phyloP scores from a whole-genome alignment of 2,113 vertebrate genomes.

The Eublepharis macularius region DNA sequence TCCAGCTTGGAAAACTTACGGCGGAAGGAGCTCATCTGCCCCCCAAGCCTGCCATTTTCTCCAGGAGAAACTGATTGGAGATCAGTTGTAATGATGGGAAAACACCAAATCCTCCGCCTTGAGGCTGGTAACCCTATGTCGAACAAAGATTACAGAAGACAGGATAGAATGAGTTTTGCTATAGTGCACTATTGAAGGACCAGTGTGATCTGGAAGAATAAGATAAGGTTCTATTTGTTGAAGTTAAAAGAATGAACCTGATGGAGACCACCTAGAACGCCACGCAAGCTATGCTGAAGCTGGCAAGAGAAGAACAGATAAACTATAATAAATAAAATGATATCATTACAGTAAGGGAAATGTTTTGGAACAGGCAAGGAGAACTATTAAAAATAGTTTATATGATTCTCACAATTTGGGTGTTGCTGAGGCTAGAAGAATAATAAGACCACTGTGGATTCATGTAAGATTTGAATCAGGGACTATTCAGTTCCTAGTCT shows the following conservation, averaged over 20 bases:
- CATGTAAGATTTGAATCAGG: not conserved
- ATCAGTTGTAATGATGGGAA: too few species aligned
- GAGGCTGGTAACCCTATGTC: too few species aligned
- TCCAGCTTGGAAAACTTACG: too few species aligned
- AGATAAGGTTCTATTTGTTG: not conserved
- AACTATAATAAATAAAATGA: not conserved
- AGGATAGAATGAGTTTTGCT: not conserved
- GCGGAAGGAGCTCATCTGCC: too few species aligned
- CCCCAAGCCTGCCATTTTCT: too few species aligned
- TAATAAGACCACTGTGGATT: not conserved
- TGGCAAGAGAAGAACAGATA: not conserved
- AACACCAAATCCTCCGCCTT: too few species aligned
- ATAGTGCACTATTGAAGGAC: not conserved
- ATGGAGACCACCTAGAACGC: not conserved
- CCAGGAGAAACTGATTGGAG: too few species aligned
- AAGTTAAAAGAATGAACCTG: not conserved
- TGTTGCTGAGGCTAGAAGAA: not conserved
- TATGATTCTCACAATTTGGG: not conserved
- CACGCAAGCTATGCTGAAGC: too few species aligned
- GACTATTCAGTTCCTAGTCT: not conserved
- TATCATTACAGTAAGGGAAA: not conserved
- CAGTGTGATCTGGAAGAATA: not conserved
- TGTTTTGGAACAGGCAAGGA: fast-evolving
- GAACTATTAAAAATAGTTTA: not conserved
- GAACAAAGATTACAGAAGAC: too few species aligned